These are phyloP conservation scores for Nasonia vitripennis DNA, from an alignment of 1,140 invertebrate species.

Conservation along the genomic window DNA sequence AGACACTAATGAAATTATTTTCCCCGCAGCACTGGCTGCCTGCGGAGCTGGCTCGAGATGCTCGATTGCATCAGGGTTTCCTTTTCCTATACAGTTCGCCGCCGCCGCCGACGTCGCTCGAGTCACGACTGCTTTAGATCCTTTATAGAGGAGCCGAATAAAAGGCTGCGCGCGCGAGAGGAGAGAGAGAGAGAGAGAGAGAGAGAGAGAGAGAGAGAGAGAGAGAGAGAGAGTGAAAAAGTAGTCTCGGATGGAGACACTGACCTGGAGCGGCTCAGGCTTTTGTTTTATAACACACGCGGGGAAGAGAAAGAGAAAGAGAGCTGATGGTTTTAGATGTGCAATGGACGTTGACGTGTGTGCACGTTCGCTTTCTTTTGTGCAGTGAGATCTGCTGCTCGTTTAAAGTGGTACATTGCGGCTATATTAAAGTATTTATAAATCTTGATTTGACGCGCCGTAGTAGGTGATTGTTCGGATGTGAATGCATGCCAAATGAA, in stretches of 20 bases:
- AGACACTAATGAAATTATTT: slow-evolving; percentile 51
- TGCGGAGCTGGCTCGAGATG: slow-evolving; percentile 3
- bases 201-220: too few relatives aligned
- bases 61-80: slow-evolving; percentile 50
- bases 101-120: background rate
- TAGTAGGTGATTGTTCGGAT: too few relatives aligned
- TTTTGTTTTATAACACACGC: slow-evolving; percentile 21
- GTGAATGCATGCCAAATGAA: too few relatives aligned
- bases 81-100: slow-evolving; percentile 28
- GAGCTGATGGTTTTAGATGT: too few relatives aligned
- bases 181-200: too few relatives aligned
- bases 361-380: too few relatives aligned
- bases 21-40: background rate
- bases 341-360: too few relatives aligned
- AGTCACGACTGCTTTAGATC: slow-evolving; percentile 49
- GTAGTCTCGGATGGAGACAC: background rate
- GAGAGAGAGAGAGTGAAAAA: background rate
- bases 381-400: too few relatives aligned
- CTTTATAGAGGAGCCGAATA: slow-evolving; percentile 19
- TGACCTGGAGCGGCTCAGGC: background rate
- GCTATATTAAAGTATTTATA: too few relatives aligned
- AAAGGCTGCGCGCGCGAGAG: background rate
- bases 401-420: too few relatives aligned
- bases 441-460: too few relatives aligned
- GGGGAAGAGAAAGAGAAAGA: background rate